These are phyloP conservation scores for Dryadula phaetusa DNA, from an alignment of 2,888 invertebrate species.

Conservation along the genomic window DNA sequence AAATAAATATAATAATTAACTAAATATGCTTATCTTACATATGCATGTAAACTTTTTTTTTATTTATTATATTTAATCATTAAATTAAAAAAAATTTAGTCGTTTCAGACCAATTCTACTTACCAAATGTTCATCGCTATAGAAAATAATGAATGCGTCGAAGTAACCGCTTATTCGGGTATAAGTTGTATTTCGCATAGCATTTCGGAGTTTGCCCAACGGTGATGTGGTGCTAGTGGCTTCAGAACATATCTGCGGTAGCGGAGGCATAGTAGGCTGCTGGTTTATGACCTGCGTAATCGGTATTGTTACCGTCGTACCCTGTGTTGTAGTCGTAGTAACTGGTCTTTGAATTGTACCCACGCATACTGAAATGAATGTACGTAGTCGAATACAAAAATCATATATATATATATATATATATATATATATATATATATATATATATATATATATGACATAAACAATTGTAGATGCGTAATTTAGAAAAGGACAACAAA, in stretches of 20 bases:
- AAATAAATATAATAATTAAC: too few relatives aligned
- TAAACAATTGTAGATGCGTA: not conserved
- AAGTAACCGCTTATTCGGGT: conserved; percentile 73
- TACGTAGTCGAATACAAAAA: too few relatives aligned
- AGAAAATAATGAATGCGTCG: conserved; percentile 91
- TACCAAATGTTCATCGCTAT: conserved; percentile 93
- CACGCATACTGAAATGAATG: conserved; percentile 62
- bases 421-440: too few relatives aligned
- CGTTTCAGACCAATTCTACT: too few relatives aligned
- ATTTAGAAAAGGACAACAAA: conserved; percentile 19
- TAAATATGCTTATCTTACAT: too few relatives aligned
- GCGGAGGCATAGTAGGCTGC: conserved; percentile 53
- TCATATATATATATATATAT: too few relatives aligned
- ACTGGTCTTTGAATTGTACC: conserved; percentile 54
- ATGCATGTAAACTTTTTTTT: too few relatives aligned
- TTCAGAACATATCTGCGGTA: conserved; percentile 61
- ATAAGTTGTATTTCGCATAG: conserved; percentile 73
- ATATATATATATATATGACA: too few relatives aligned
- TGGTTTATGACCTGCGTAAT: conserved; percentile 58
- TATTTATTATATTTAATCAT: too few relatives aligned
- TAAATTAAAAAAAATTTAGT: too few relatives aligned
- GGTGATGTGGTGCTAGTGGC: conserved; percentile 59
- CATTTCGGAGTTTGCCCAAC: conserved; percentile 73
- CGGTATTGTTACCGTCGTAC: conserved; percentile 50
- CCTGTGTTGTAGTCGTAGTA: conserved; percentile 50